Evolutionary conservation across 2,888 invertebrate genomes (phyloP).

Genomic region (Habrosyne pyritoides): DNA sequence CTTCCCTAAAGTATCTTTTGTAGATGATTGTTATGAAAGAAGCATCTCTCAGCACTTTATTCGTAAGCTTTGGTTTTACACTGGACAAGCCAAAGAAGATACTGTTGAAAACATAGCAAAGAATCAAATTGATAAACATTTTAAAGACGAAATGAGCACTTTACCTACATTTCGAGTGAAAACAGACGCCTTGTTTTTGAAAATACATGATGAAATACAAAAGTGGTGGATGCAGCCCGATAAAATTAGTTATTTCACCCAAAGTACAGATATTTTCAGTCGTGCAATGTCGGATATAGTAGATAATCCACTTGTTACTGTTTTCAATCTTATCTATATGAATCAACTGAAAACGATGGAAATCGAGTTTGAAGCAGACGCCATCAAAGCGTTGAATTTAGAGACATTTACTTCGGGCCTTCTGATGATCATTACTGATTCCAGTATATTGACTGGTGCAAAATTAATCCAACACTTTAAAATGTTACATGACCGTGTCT

Average conservation of each 20-base stretch:
- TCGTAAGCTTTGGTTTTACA: neutral
- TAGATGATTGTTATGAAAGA: neutral
- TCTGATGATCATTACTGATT: neutral
- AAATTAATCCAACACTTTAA: constrained; percentile 1
- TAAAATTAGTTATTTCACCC: constrained; percentile 7
- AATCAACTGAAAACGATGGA: neutral
- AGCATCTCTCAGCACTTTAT: neutral
- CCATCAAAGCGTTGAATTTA: neutral
- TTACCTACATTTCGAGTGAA: neutral
- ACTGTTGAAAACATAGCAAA: neutral
- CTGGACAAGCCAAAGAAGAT: neutral
- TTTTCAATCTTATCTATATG: neutral
- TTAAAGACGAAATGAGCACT: neutral
- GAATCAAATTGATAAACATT: neutral
- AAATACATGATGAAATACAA: constrained; percentile 13
- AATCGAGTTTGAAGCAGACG: neutral
- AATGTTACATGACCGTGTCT: neutral
- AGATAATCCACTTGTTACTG: neutral
- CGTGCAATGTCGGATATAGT: neutral
- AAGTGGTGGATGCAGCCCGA: constrained; percentile 27
- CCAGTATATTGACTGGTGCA: neutral
- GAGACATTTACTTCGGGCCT: neutral
- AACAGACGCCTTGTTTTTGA: constrained; percentile 4
- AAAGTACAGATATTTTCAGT: neutral
- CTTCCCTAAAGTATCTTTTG: neutral